Evolutionary conservation across 1,140 invertebrate genomes (phyloP).

Genomic region (Neocloeon triangulifer): DNA sequence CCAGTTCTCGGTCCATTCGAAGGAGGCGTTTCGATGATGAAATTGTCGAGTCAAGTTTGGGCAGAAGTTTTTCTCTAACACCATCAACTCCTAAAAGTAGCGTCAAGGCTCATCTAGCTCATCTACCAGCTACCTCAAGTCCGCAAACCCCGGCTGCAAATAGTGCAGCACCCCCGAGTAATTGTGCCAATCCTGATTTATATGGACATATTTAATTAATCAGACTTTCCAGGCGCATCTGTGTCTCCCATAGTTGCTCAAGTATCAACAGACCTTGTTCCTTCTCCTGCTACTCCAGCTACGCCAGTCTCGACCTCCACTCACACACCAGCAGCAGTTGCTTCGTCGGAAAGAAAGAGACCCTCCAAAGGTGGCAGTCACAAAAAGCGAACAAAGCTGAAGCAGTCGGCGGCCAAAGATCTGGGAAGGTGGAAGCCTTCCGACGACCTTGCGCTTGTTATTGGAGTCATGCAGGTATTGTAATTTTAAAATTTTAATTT

Average conservation of each 20-base stretch:
- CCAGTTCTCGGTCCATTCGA: slow-evolving; percentile 83
- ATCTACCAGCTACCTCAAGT: slow-evolving; percentile 15
- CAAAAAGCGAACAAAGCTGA: slow-evolving; percentile 7
- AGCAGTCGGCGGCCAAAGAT: slow-evolving; percentile 41
- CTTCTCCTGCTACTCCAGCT: too few relatives aligned
- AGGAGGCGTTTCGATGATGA: slow-evolving; percentile 93
- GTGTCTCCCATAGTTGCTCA: too few relatives aligned
- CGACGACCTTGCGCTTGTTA: slow-evolving; percentile 84
- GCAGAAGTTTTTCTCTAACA: slow-evolving; percentile 23
- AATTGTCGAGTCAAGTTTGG: slow-evolving; percentile 67
- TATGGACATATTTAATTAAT: neutral
- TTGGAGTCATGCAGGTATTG: slow-evolving; percentile 73
- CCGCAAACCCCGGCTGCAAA: slow-evolving; percentile 13
- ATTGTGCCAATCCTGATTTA: neutral
- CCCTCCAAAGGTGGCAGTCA: neutral
- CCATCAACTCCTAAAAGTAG: slow-evolving; percentile 26
- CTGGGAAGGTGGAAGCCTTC: slow-evolving; percentile 90
- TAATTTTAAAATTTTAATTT: slow-evolving; percentile 10
- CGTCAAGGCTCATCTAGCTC: slow-evolving; percentile 27
- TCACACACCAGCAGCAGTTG: neutral
- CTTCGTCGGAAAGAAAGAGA: neutral
- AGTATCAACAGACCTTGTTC: too few relatives aligned
- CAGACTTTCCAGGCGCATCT: too few relatives aligned
- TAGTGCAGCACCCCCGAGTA: neutral
- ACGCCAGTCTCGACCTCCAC: neutral